Evolutionary conservation across 2,888 invertebrate species (phyloP).

Genomic region (Drosophila histrio): DNA sequence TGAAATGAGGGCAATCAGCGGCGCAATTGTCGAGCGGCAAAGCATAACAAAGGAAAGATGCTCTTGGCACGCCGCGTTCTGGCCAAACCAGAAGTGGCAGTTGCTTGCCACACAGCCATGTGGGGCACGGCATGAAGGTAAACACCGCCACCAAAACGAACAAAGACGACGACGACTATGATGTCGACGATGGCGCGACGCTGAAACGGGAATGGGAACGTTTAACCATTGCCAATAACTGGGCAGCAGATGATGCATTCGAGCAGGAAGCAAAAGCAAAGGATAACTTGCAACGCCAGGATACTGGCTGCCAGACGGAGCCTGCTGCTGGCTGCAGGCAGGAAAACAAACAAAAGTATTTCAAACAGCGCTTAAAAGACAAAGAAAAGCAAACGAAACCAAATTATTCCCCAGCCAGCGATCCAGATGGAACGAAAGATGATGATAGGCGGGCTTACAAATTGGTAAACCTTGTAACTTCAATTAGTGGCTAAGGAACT

Average conservation of each 20-base stretch:
- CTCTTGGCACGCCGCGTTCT: constrained; percentile 41
- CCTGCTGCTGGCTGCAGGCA: constrained; percentile 14
- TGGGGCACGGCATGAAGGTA: constrained; percentile 19
- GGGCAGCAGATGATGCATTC: constrained; percentile 67
- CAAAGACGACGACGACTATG: constrained; percentile 59
- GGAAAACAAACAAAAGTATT: constrained; percentile 66
- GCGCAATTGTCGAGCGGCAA: constrained; percentile 78
- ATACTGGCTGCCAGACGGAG: constrained; percentile 5
- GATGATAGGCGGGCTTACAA: constrained; percentile 62
- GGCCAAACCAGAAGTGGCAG: constrained; percentile 21
- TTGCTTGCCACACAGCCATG: constrained; percentile 19
- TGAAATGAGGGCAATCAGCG: constrained; percentile 82
- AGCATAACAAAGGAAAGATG: constrained; percentile 70
- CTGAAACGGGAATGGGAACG: constrained; percentile 39
- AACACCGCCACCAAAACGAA: constrained; percentile 48
- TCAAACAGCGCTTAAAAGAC: constrained; percentile 46
- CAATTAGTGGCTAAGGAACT: constrained; percentile 53
- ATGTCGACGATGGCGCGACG: constrained; percentile 17
- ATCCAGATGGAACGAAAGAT: constrained; percentile 41
- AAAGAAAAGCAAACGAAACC: constrained; percentile 39
- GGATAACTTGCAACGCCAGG: constrained; percentile 37
- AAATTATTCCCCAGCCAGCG: constrained; percentile 14
- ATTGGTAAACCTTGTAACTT: constrained; percentile 66
- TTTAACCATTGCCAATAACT: constrained; percentile 71
- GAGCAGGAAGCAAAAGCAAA: constrained; percentile 43